A percentile compares a stretch with the other conserved stretches of the same genome.
Evolutionary conservation across 2,113 vertebrate genomes (phyloP).

Genomic region (Emberiza fucata): DNA sequence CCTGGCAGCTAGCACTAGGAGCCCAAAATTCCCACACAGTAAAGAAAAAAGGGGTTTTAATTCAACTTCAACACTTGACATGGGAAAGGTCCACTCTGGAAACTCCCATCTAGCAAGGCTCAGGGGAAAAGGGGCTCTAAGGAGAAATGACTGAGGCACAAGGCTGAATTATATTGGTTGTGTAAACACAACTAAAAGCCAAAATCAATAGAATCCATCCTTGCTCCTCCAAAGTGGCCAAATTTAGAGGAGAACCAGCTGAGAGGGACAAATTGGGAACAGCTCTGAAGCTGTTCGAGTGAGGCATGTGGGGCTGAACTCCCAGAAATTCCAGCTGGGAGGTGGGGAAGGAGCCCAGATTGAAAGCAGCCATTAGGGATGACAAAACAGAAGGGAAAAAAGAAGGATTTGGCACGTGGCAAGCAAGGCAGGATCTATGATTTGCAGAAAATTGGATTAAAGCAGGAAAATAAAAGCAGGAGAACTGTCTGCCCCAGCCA

Average conservation of each 20-base stretch:
- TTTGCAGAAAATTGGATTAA: neutral
- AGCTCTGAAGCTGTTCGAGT: neutral
- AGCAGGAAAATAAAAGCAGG: neutral
- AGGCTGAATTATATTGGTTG: neutral
- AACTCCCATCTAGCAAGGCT: neutral
- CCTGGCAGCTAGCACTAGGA: neutral
- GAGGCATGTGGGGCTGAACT: neutral
- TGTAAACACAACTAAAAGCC: slow-evolving; percentile 30
- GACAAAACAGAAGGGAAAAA: neutral
- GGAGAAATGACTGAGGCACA: neutral
- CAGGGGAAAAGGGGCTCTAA: neutral
- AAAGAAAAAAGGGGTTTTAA: neutral
- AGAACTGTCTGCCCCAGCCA: neutral
- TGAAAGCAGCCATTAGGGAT: neutral
- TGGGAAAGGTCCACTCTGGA: slow-evolving; percentile 27
- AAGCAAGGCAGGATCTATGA: neutral
- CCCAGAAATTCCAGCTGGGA: neutral
- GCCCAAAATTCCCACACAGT: neutral
- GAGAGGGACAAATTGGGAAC: neutral
- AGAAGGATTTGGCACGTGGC: neutral
- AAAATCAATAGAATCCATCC: slow-evolving; percentile 21
- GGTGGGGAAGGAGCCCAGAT: neutral
- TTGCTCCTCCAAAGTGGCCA: neutral
- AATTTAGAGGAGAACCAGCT: slow-evolving; percentile 15
- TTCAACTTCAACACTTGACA: neutral